Base-by-base conservation (phyloP, 2,797 vertebrate species). In the Ambastaia sidthimunki region DNA sequence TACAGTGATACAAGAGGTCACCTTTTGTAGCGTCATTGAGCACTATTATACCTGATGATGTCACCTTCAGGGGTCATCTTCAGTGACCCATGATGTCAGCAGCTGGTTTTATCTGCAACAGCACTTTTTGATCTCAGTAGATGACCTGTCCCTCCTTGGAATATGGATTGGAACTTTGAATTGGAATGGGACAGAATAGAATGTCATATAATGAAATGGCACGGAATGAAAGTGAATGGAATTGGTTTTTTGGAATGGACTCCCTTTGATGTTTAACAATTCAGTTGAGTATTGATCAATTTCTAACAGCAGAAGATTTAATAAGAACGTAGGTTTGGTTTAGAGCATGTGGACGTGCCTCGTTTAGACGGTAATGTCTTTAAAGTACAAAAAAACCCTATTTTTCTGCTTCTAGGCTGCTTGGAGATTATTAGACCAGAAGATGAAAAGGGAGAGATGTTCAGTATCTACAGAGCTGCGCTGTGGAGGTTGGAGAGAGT, bases 21-120 rank as follows among this genome's bases (percentile, higher is more conserved):
- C 66, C 68, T 69, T 25, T 37, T 57, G 34, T 66, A 74, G 48
- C 67, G 11, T 34, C 62, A 62, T 68, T 67, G 31, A 48, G 25
- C 71, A 67, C 57, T 25, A 71, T 65, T 75, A 47, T 54, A 7
- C 16, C 21, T 25, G 19, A 57, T 80, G 82, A 80, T 80, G 82
- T 77, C 80, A 80, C 47, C 34, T 80, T 80, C 62, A 55, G 50
- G 73, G 74, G 72, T 80, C 72, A 67, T 72, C 74, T 28, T 67
- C 74, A 57, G 37, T 50, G 80, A 76, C 80, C 72, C 19, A 21
- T 75, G 68, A 60, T 72, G 82, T 60, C 54, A 77, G 63, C 54
- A 80, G 31, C 73, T 80, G 60, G 55, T 80, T 54, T 76, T 76
- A 73, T 83, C 73, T 57, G 74, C 67, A 66, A 76, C 54, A 72